Percentiles rank a stretch among this genome's conserved stretches.
These are phyloP conservation scores for Fregata magnificens DNA, from an alignment of 2,113 vertebrate genomes.

Conservation along the genomic window DNA sequence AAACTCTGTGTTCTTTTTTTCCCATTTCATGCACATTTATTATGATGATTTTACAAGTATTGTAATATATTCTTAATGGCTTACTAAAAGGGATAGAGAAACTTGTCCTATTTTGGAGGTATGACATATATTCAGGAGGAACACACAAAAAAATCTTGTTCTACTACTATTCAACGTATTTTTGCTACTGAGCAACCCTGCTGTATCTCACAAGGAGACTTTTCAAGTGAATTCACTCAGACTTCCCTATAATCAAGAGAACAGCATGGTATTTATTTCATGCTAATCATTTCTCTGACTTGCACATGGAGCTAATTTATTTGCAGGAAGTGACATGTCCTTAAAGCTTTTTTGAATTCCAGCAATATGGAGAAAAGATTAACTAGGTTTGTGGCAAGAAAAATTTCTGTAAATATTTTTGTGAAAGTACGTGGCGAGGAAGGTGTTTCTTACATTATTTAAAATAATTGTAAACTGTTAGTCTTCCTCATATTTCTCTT, in stretches of 20 bases:
- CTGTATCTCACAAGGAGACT: neutral
- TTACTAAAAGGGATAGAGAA: neutral
- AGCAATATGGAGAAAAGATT: neutral
- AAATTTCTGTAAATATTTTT: neutral
- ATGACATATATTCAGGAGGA: neutral
- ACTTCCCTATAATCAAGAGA: conserved; percentile 8
- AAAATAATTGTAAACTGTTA: neutral
- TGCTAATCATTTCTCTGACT: conserved; percentile 49
- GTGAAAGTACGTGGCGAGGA: neutral
- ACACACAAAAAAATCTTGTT: neutral
- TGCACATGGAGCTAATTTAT: conserved; percentile 6
- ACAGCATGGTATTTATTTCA: conserved; percentile 13
- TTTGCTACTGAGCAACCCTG: neutral
- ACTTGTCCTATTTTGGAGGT: neutral
- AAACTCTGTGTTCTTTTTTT: neutral
- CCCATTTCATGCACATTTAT: neutral
- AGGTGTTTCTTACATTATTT: neutral
- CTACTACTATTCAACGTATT: neutral
- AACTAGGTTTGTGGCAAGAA: neutral
- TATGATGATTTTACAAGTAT: neutral
- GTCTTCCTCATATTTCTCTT: neutral
- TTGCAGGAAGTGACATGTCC: neutral
- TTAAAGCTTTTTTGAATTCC: neutral
- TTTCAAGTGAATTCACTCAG: conserved; percentile 28
- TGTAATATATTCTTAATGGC: neutral